Evolutionary conservation across 1,140 invertebrate genomes (phyloP).

Genomic region (Halyomorpha halys): DNA sequence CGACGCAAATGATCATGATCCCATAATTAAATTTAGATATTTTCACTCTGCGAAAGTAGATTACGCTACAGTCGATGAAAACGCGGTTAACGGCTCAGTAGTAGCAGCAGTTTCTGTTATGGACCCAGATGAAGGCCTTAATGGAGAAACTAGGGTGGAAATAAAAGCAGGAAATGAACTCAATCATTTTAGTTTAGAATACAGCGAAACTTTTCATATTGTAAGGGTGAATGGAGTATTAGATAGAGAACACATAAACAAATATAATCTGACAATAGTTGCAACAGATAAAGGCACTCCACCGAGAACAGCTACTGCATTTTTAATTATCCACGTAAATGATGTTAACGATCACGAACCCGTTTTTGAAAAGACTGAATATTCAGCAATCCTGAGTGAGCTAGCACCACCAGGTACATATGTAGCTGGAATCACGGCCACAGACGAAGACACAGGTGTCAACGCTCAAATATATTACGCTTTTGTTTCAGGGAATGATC

Average conservation of each 20-base stretch:
- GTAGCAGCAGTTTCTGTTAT: conserved; percentile 88
- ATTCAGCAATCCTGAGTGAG: conserved; percentile 78
- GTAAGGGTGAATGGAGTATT: conserved; percentile 84
- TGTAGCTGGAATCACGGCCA: conserved; percentile 77
- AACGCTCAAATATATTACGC: conserved; percentile 82
- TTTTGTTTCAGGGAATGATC: conserved; percentile 75
- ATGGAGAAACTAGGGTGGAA: conserved; percentile 74
- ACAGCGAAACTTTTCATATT: conserved; percentile 73
- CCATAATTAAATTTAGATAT: conserved; percentile 80
- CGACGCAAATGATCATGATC: conserved; percentile 83
- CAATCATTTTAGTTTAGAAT: conserved; percentile 76
- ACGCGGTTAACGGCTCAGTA: conserved; percentile 74
- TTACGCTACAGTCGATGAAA: conserved; percentile 87
- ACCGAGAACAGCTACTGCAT: conserved; percentile 67
- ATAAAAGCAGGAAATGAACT: conserved; percentile 84
- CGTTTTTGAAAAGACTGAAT: conserved; percentile 87
- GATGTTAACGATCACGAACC: conserved; percentile 93
- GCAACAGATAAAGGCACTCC: conserved; percentile 82
- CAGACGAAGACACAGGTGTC: conserved; percentile 80
- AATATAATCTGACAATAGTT: conserved; percentile 85
- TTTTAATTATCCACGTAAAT: conserved; percentile 84
- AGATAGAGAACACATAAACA: conserved; percentile 82
- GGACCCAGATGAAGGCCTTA: conserved; percentile 80
- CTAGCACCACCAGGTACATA: conserved; percentile 75
- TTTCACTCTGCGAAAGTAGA: conserved; percentile 63